Evolutionary conservation across 1,140 invertebrate species (phyloP), one percentile per base, ranked within the genome.

Genomic region (Ostrea denselamellosa): DNA sequence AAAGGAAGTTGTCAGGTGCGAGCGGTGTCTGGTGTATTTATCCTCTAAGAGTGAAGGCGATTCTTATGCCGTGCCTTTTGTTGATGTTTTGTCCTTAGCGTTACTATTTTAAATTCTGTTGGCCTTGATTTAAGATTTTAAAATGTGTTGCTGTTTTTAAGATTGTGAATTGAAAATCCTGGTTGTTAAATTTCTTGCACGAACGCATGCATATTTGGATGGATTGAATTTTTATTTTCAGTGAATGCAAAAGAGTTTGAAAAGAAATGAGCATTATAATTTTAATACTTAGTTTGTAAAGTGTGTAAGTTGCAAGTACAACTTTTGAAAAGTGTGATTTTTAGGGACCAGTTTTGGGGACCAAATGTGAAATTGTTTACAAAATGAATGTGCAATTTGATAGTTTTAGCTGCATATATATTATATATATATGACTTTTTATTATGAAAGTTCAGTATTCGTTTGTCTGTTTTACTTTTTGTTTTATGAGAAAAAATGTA

Each of bases 261-360:
- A 17, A 62, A 62, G 4, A 5, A 17, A 17, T 62, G 17, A 9
- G 12, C 28, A 28, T 77, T 77, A 44, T 28, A 34, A 34, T 77
- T 44, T 77, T 34, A 10, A 14, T 25, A 28, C 28, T 71, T 25
- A 34, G 0, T 10, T 77, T 77, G 14, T 77, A 4, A 28, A 0
- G 25, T 77, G 10, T 34, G 68, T 25, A 77, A 28, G 68, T 34
- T 4, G 25, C 12, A 25, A 28, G 2, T 14, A 22, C 22, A 77
- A 12, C 28, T 77, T 77, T 28, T 28, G 5, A 19, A n/a, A 17
- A 14, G 14, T 77, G 68, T 77, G 25, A 77, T 77, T 17, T 28
- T 77, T 17, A 77, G 68, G 68, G 68, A 77, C 68, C 68, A 77
- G 14, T 77, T 77, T 77, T 62, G 56, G 34, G 68, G 68, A 77